phyloP scores from a whole-genome alignment of 1,140 invertebrate genomes.

The Drosophila neocordata region DNA sequence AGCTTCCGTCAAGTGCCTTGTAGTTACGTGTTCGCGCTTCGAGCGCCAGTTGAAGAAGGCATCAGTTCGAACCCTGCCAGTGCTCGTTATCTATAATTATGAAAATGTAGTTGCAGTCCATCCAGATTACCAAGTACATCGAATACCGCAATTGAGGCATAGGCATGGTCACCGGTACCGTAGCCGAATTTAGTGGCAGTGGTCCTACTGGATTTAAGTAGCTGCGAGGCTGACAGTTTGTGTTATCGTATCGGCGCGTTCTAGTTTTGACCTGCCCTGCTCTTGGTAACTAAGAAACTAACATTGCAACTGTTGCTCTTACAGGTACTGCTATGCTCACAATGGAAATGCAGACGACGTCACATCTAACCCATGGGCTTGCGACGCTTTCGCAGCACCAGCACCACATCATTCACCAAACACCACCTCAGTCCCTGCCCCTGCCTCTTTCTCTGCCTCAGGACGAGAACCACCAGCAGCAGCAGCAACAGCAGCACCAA shows the following conservation, averaged over 20 bases:
- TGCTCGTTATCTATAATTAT: constrained; percentile 45
- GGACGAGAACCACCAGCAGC: constrained; percentile 37
- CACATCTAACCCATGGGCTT: constrained; percentile 69
- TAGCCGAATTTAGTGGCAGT: constrained; percentile 9
- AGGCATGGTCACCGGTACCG: background rate
- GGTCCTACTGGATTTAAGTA: constrained; percentile 7
- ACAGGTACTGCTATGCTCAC: constrained; percentile 67
- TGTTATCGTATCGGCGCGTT: background rate
- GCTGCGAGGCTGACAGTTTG: background rate
- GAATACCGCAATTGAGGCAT: constrained; percentile 1
- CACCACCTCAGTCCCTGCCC: constrained; percentile 32
- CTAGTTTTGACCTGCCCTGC: background rate
- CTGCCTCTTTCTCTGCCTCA: constrained; percentile 16
- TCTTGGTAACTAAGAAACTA: background rate
- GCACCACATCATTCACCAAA: constrained; percentile 46
- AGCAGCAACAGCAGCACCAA: constrained; percentile 43
- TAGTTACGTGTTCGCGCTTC: constrained; percentile 34
- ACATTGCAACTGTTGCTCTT: constrained; percentile 29
- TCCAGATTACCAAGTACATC: constrained; percentile 7
- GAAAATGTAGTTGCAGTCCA: constrained; percentile 12
- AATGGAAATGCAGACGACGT: constrained; percentile 78
- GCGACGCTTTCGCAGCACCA: constrained; percentile 61
- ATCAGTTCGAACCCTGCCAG: background rate
- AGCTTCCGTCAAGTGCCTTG: constrained; percentile 27
- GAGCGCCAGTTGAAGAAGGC: constrained; percentile 16